A percentile compares a stretch with the other conserved stretches of the same genome.
phyloP scores from a whole-genome alignment of 2,113 vertebrate species.

The Melanerpes aurifrons region DNA sequence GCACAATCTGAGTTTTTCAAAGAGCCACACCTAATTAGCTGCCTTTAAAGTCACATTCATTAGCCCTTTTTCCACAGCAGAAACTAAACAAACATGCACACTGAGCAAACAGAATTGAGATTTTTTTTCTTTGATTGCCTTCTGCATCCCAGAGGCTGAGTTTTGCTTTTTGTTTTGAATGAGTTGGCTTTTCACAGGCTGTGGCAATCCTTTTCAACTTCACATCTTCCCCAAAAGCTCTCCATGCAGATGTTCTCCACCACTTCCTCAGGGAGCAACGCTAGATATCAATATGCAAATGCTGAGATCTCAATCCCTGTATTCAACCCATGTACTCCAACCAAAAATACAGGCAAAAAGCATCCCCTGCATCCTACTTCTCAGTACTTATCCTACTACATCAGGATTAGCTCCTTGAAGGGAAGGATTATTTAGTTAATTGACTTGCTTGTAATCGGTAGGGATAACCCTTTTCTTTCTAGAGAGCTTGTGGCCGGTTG shows the following conservation, averaged over 20 bases:
- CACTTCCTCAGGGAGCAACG: slow-evolving; percentile 8
- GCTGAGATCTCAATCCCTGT: not conserved
- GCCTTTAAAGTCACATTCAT: not conserved
- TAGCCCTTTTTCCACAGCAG: not conserved
- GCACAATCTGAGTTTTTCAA: not conserved
- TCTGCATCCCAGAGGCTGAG: not conserved
- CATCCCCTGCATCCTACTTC: not conserved
- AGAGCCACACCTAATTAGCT: slow-evolving; percentile 12
- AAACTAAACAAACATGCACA: not conserved
- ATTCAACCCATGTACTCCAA: not conserved
- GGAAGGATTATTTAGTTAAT: not conserved
- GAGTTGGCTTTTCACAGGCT: not conserved
- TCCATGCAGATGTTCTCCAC: not conserved
- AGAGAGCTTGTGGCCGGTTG: no score
- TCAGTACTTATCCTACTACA: rapidly evolving
- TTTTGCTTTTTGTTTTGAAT: not conserved
- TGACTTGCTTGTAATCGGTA: not conserved
- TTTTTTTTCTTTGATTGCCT: not conserved
- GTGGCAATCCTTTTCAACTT: not conserved
- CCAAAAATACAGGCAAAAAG: not conserved
- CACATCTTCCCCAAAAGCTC: not conserved
- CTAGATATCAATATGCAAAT: not conserved
- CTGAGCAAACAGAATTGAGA: not conserved
- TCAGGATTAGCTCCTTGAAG: rapidly evolving
- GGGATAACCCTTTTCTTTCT: not conserved